Conservation (phyloP, 2,888 invertebrate species). For the Rhagophthalmus giganteus region DNA sequence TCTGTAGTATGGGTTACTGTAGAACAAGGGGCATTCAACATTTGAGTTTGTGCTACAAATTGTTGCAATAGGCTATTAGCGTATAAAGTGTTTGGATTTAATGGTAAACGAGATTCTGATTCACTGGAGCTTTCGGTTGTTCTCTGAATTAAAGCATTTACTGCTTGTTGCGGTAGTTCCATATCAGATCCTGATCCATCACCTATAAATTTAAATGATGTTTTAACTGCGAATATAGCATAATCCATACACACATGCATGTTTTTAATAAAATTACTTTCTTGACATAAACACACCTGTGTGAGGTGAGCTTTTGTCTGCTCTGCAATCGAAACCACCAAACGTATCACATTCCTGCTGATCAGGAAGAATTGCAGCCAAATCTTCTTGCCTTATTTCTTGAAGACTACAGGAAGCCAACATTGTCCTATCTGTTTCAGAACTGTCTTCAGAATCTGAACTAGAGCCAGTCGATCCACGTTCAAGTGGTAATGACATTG, state of each 20-base stretch:
- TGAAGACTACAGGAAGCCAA: slow-evolving; percentile 63
- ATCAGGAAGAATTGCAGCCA: slow-evolving; percentile 77
- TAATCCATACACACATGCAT: no score
- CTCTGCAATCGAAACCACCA: slow-evolving; percentile 50
- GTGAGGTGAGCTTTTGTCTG: slow-evolving; percentile 58
- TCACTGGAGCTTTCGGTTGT: slow-evolving; percentile 75
- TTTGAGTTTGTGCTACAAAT: slow-evolving; percentile 78
- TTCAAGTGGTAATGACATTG: slow-evolving; percentile 51
- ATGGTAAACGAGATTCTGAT: slow-evolving; percentile 63
- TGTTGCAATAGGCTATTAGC: slow-evolving; percentile 71
- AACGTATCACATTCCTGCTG: slow-evolving; percentile 62
- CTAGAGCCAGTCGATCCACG: slow-evolving; percentile 49
- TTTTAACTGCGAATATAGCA: no score
- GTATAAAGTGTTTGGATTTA: slow-evolving; percentile 64
- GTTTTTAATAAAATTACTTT: no score
- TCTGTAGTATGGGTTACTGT: slow-evolving; percentile 52
- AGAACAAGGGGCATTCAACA: slow-evolving; percentile 60
- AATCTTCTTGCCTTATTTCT: slow-evolving; percentile 78
- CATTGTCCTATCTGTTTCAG: slow-evolving; percentile 61
- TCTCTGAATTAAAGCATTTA: slow-evolving; percentile 76
- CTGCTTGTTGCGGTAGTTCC: slow-evolving; percentile 73
- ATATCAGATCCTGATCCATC: slow-evolving; percentile 74
- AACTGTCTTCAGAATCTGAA: slow-evolving; percentile 47
- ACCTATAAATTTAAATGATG: slow-evolving; percentile 49
- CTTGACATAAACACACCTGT: slow-evolving; percentile 56